Evolutionary conservation across 2,797 vertebrate genomes (phyloP), one percentile per base, ranked within the genome.

Genomic region (Anguilla megastoma): DNA sequence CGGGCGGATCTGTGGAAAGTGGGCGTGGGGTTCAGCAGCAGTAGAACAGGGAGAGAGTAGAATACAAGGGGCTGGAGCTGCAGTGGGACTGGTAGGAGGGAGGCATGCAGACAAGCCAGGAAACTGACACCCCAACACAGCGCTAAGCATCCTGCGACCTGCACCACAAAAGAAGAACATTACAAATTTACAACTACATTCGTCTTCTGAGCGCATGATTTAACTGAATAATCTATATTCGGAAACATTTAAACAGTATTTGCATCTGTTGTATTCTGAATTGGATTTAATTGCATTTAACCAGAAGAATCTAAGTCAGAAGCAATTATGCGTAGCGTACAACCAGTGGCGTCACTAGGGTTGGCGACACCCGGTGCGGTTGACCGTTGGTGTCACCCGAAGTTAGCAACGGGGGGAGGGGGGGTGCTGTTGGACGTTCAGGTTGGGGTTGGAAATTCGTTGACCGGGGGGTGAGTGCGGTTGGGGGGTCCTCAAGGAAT

Each of bases 111-210:
- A 93, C 96, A 97, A 48, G 96, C 94, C 94, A 97, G 93, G 84
- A 97, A 94, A 91, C 97, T 97, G 93, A 96, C 93, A 93, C 97
- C 97, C 97, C 97, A 97, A 90, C 96, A 90, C 92, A 97, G 96
- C 12, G 96, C 96, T 90, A 97, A 94, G 91, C 95, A 97, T 88
- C 97, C 97, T 90, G 97, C 96, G 93, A 97, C 94, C 97, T 97
- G 91, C 71, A 86, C 14, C 87, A 50, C 76, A 86, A 12, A 86
- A 21, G 86, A 66, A 79, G 86, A 87, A 85, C 71, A 30, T 83
- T n/a, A 63, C 74, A 45, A 21, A 36, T 18, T 1, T 45, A n/a
- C 24, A 2, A 33, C 69, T 33, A 12, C 9, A 8, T 33, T 30
- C 8, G 0, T 14, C 9, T 74, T 36, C 27, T 36, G 27, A 74